These are phyloP conservation scores for Ranitomeya imitator DNA, from an alignment of 2,113 vertebrate genomes.

Conservation along the genomic window DNA sequence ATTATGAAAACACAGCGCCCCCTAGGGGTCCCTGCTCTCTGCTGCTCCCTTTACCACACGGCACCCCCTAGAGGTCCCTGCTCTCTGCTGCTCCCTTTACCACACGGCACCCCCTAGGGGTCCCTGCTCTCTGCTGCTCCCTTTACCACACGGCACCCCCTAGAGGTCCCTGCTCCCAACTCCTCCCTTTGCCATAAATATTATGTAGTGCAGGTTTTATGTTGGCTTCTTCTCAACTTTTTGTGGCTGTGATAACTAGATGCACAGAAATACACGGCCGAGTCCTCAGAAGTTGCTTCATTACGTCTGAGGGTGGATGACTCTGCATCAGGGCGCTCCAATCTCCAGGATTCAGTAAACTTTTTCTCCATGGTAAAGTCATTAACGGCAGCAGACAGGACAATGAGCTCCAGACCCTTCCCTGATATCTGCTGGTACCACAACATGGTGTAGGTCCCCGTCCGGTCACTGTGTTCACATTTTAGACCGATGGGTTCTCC, in stretches of 20 bases:
- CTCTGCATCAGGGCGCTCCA: not conserved
- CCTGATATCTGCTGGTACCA: constrained; percentile 46
- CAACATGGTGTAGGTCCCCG: not conserved
- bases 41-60: not conserved
- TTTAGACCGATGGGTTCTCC: not conserved
- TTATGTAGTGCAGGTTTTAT: not conserved
- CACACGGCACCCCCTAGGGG: not conserved
- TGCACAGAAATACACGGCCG: constrained; percentile 45
- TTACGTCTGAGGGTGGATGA: not conserved
- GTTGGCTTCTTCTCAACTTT: not conserved
- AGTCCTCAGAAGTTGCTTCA: not conserved
- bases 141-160: not conserved
- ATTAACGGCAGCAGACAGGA: not conserved
- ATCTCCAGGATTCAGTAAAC: not conserved
- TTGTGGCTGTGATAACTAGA: constrained; percentile 19
- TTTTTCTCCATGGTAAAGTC: not conserved
- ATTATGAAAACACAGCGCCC: not conserved
- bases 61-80: not conserved
- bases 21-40: not conserved
- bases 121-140: not conserved
- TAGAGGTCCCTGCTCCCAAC: not conserved
- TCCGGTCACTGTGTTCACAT: not conserved
- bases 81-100: not conserved
- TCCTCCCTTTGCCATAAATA: not conserved
- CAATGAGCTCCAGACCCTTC: constrained; percentile 19